These are phyloP conservation scores for Rhamnusium bicolor DNA, from an alignment of 2,888 invertebrate genomes.

Conservation along the genomic window DNA sequence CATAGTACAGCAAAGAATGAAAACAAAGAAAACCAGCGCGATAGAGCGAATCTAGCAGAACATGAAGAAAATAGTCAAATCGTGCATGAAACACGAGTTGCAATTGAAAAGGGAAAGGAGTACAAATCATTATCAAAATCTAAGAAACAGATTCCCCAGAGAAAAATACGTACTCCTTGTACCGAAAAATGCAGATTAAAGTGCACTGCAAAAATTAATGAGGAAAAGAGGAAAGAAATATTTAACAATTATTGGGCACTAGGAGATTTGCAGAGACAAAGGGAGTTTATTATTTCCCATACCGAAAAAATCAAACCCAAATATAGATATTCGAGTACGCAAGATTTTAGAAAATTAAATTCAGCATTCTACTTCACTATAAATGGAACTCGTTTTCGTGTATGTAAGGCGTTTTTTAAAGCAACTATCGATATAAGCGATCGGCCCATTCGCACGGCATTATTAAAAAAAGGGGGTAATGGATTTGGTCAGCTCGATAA, in stretches of 20 bases:
- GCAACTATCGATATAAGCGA: slow-evolving; percentile 37
- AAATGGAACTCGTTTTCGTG: slow-evolving; percentile 30
- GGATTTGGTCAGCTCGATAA: not conserved
- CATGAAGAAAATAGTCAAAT: too few species aligned
- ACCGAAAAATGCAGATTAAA: too few species aligned
- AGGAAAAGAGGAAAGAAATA: slow-evolving; percentile 30
- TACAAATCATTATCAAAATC: slow-evolving; percentile 37
- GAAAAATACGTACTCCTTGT: not conserved
- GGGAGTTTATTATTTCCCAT: slow-evolving; percentile 35
- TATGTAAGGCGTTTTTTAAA: slow-evolving; percentile 37
- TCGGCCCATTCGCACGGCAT: slow-evolving; percentile 34
- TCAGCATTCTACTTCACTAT: slow-evolving; percentile 38
- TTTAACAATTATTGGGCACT: slow-evolving; percentile 37
- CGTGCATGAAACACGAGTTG: too few species aligned
- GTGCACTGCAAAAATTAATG: slow-evolving; percentile 29
- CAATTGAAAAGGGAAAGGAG: too few species aligned
- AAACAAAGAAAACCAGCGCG: too few species aligned
- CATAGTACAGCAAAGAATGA: too few species aligned
- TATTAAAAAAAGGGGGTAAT: slow-evolving; percentile 21
- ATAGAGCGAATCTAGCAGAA: too few species aligned
- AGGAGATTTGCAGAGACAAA: slow-evolving; percentile 38
- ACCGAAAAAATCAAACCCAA: slow-evolving; percentile 35
- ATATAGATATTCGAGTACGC: slow-evolving; percentile 21
- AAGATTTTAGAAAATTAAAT: slow-evolving; percentile 29
- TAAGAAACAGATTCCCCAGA: slow-evolving; percentile 23